A percentile compares a stretch with the other conserved stretches of the same genome.
phyloP scores from a whole-genome alignment of 1,140 invertebrate species.

The Homarus americanus region DNA sequence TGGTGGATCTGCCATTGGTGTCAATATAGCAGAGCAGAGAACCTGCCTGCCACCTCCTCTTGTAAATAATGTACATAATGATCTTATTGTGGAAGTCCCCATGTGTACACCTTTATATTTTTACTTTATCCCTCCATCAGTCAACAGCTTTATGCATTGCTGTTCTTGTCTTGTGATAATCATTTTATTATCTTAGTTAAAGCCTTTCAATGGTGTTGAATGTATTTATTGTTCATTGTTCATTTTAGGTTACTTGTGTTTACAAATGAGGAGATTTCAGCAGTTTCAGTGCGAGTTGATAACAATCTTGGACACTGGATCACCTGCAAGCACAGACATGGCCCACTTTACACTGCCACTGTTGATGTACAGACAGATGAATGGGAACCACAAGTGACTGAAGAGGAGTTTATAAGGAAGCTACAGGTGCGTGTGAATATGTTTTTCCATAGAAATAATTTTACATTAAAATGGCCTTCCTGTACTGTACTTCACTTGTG shows the following conservation, averaged over 20 bases:
- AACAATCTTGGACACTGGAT: slow-evolving; percentile 66
- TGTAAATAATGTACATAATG: too few relatives aligned
- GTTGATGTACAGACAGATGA: slow-evolving; percentile 48
- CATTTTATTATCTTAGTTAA: too few relatives aligned
- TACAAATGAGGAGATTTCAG: slow-evolving; percentile 52
- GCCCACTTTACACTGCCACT: slow-evolving; percentile 55
- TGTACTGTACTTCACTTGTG: too few relatives aligned
- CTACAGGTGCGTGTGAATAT: slow-evolving; percentile 29
- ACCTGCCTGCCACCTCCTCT: too few relatives aligned
- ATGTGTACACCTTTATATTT: too few relatives aligned
- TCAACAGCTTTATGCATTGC: too few relatives aligned
- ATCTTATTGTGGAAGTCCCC: too few relatives aligned
- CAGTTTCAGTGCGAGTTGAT: slow-evolving; percentile 58
- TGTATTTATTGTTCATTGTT: not conserved
- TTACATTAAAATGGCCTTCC: too few relatives aligned
- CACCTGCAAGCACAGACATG: slow-evolving; percentile 18
- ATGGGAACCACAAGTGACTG: slow-evolving; percentile 26
- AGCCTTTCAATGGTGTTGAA: not conserved
- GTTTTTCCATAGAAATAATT: not conserved
- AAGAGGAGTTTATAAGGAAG: slow-evolving; percentile 44
- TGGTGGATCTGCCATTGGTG: too few relatives aligned
- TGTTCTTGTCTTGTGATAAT: too few relatives aligned
- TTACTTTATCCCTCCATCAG: too few relatives aligned
- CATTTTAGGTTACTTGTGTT: slow-evolving; percentile 46
- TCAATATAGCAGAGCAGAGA: too few relatives aligned